These are phyloP conservation scores for Acinonyx jubatus DNA, from an alignment of 2,113 vertebrate species.

Conservation along the genomic window DNA sequence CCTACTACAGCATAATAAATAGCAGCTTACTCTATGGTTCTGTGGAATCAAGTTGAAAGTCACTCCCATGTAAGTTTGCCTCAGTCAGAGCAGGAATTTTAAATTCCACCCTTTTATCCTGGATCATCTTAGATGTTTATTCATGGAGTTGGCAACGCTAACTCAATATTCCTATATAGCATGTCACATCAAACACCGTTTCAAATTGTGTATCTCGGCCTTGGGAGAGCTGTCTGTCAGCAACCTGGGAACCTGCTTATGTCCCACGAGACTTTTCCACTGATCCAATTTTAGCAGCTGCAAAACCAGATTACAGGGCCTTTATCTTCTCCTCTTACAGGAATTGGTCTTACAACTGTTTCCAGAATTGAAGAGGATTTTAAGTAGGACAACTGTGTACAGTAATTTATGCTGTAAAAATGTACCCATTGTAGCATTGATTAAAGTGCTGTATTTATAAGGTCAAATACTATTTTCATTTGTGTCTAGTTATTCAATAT, in stretches of 20 bases:
- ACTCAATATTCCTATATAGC: background rate
- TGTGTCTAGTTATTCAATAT: slow-evolving; percentile 46
- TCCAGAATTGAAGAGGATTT: slow-evolving; percentile 64
- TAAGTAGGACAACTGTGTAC: slow-evolving; percentile 69
- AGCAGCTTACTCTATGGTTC: background rate
- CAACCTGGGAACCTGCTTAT: slow-evolving; percentile 40
- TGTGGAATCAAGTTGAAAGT: background rate
- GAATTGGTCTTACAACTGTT: slow-evolving; percentile 53
- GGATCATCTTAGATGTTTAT: background rate
- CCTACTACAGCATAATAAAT: accelerated
- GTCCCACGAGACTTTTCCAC: background rate
- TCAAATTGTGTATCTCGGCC: background rate
- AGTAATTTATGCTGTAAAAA: slow-evolving; percentile 82
- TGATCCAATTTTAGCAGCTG: background rate
- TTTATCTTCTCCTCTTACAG: slow-evolving; percentile 48
- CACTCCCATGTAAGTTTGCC: background rate
- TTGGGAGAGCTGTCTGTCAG: slow-evolving; percentile 51
- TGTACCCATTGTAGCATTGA: slow-evolving; percentile 68
- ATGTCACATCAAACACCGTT: background rate
- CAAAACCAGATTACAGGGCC: slow-evolving; percentile 34
- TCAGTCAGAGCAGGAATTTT: background rate
- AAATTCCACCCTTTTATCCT: background rate
- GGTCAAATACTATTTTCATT: slow-evolving; percentile 22
- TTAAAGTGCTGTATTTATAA: slow-evolving; percentile 79
- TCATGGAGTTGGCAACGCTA: background rate